Conservation (phyloP, 1,140 invertebrate genomes). For the Glomeris maerens region DNA sequence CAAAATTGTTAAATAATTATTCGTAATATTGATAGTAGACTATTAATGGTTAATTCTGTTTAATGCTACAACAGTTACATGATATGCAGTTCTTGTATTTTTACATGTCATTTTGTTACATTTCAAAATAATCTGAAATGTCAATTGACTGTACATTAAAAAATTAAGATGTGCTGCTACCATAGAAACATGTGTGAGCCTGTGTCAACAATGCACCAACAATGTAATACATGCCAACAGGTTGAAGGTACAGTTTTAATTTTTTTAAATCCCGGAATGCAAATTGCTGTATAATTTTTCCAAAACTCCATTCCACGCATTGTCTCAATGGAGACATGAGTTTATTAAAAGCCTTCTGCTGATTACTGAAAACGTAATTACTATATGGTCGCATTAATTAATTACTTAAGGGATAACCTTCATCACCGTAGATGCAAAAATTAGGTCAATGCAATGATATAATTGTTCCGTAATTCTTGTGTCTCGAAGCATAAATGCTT, state of each 20-base stretch:
- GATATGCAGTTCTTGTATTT: background rate
- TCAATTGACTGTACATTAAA: background rate
- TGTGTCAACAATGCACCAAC: background rate
- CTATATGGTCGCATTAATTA: background rate
- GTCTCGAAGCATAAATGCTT: background rate
- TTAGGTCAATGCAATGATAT: background rate
- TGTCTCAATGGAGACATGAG: background rate
- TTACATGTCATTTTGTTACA: background rate
- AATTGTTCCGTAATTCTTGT: background rate
- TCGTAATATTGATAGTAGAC: background rate
- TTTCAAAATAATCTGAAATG: background rate
- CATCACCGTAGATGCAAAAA: background rate
- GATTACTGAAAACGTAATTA: background rate
- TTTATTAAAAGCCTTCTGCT: background rate
- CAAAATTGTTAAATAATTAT: background rate
- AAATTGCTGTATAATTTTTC: background rate
- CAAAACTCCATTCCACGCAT: constrained; percentile 1
- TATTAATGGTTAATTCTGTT: background rate
- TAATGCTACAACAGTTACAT: background rate
- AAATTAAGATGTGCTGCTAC: background rate
- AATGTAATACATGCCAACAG: background rate
- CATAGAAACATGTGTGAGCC: background rate
- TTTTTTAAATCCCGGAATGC: background rate
- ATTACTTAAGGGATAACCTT: background rate
- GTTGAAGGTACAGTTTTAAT: background rate